Evolutionary conservation across 2,797 vertebrate species (phyloP).

Genomic region (Chaetodon trifasciatus): DNA sequence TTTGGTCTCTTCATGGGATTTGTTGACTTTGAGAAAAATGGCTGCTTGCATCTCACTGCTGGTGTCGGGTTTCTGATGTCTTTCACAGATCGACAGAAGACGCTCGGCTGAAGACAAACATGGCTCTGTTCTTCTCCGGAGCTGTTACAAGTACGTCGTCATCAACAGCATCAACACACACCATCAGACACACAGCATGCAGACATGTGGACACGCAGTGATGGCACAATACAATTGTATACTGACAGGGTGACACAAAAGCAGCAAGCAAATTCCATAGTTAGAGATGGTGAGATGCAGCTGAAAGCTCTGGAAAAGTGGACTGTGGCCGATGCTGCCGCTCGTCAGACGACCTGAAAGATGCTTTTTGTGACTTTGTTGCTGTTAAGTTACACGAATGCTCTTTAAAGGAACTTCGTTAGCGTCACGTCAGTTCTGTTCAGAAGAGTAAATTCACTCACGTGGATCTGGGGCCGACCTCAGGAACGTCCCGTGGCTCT

Average conservation of each 20-base stretch:
- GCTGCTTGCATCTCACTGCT: neutral
- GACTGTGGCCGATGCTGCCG: neutral
- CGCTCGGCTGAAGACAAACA: conserved; percentile 48
- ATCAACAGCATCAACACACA: neutral
- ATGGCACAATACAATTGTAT: too few species aligned
- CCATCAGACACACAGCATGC: neutral
- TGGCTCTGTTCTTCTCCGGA: conserved; percentile 84
- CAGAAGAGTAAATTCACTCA: neutral
- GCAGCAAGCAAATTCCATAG: too few species aligned
- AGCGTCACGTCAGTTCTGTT: neutral
- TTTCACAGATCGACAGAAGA: conserved; percentile 52
- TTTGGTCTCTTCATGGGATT: neutral
- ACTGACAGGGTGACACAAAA: too few species aligned
- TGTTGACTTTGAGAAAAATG: neutral
- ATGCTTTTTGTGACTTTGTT: neutral
- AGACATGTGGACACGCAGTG: too few species aligned
- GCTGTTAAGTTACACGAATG: neutral
- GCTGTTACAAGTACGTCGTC: conserved; percentile 82
- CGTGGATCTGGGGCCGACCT: conserved; percentile 4
- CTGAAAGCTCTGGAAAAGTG: neutral
- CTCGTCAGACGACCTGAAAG: too few species aligned
- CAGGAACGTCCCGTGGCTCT: neutral
- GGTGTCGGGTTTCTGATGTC: conserved; percentile 28
- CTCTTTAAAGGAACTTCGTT: neutral
- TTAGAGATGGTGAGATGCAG: too few species aligned